phyloP scores from a whole-genome alignment of 2,797 vertebrate genomes.

The Bovichtus variegatus region DNA sequence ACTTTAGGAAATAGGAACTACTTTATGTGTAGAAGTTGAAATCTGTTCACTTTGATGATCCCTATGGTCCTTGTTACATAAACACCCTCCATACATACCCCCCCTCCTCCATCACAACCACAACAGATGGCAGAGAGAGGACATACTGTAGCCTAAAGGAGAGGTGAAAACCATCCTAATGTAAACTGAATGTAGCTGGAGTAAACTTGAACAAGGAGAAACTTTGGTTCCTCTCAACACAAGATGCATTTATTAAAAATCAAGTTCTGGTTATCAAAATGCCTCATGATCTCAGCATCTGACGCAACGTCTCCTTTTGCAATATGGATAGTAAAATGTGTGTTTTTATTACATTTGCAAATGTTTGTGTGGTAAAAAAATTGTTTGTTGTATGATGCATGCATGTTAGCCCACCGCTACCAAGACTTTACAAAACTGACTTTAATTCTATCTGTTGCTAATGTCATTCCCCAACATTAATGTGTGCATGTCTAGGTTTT shows the following conservation, averaged over 20 bases:
- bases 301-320: background rate
- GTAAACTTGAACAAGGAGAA: background rate
- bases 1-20: background rate
- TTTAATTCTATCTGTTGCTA: background rate
- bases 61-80: conserved; percentile 22
- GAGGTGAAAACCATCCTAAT: conserved; percentile 19
- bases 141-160: conserved; percentile 19
- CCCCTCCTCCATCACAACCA: background rate
- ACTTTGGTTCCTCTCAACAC: background rate
- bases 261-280: background rate
- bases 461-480: too few species aligned
- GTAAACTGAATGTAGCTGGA: background rate
- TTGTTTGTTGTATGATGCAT: background rate
- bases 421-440: background rate
- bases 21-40: conserved; percentile 7
- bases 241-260: background rate
- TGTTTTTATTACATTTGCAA: background rate
- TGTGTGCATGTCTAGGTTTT: background rate
- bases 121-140: conserved; percentile 37
- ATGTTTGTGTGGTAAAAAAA: background rate
- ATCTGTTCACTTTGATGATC: conserved; percentile 29
- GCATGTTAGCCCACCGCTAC: background rate
- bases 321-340: background rate
- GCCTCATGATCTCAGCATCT: background rate
- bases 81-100: conserved; percentile 24